Evolutionary conservation across 2,888 invertebrate species (phyloP), one percentile per base, ranked within the genome.

Genomic region (Lordiphosa fenestrarum): DNA sequence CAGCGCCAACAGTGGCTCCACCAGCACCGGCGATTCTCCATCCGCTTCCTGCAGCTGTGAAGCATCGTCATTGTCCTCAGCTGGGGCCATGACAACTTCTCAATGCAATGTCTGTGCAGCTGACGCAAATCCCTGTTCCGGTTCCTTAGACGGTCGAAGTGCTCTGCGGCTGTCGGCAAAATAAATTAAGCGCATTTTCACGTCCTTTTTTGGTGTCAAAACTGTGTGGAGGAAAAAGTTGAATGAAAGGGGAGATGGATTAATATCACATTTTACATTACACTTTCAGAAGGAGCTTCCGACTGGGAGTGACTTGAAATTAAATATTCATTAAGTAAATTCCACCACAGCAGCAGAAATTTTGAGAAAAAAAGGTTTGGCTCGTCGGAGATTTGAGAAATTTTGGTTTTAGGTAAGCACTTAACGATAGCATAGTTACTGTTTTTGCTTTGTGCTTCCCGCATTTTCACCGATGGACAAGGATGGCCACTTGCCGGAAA

Each of bases 51-150:
- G 23, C 23, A 23, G 15, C 10, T 25, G 30, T 30, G 44, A 3
- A 25, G 12, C 40, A 23, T 66, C 66, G 38, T 52, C 64, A 85
- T 88, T 86, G 77, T 82, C 57, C 56, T 85, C 88, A 86, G 86
- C 82, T 72, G 73, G 75, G 70, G 56, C 71, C 54, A 12, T 35
- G 48, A 33, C 48, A 15, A 10, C 30, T 35, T 50, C 64, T 72
- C 78, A 76, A 56, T 69, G 55, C 59, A 52, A 59, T 59, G 53
- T 60, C 46, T 42, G 13, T 66, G 62, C 66, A 64, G 64, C 58
- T 66, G 69, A 60, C 60, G 58, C 48, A 55, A 54, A 53, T 42
- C 38, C 41, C 66, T 56, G 57, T 59, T 51, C 48, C 78, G 38
- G 53, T 49, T 58, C 42, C 53, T 47, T 53, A 49, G 62, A 62